These are phyloP conservation scores for Channa striata DNA, from an alignment of 2,797 vertebrate species.

Conservation along the genomic window DNA sequence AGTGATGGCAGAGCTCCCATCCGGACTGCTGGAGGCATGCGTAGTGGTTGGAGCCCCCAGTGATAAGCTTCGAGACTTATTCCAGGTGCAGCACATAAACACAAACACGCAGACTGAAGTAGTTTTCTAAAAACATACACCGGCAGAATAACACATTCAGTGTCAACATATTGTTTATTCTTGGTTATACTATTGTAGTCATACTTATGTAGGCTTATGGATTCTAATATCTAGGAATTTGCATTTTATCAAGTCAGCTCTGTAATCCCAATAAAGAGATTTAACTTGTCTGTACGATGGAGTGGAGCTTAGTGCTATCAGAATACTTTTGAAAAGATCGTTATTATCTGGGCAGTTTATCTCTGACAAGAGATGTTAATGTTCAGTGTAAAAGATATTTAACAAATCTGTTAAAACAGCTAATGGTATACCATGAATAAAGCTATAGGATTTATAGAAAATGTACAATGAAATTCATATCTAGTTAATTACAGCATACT, in stretches of 20 bases:
- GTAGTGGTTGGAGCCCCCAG: slow-evolving; percentile 87
- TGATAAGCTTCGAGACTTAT: slow-evolving; percentile 84
- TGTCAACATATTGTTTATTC: not conserved
- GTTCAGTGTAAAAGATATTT: not conserved
- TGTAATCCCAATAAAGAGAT: not conserved
- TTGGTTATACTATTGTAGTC: not conserved
- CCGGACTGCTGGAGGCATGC: slow-evolving; percentile 93
- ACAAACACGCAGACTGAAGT: not conserved
- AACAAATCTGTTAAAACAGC: not conserved
- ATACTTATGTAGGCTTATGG: no score
- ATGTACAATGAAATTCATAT: no score
- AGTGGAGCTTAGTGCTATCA: not conserved
- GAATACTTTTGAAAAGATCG: not conserved
- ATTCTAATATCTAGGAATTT: not conserved
- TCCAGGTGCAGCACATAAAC: slow-evolving; percentile 78
- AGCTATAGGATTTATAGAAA: no score
- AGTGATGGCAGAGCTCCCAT: slow-evolving; percentile 88
- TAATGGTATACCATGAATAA: no score
- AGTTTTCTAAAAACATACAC: no score
- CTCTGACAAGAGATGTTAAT: not conserved
- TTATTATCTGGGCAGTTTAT: not conserved
- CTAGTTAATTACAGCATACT: no score
- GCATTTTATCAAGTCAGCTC: not conserved
- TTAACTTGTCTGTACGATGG: not conserved
- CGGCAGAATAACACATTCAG: not conserved